Conservation (phyloP, 2,888 invertebrate genomes). For the Ferrisia virgata region DNA sequence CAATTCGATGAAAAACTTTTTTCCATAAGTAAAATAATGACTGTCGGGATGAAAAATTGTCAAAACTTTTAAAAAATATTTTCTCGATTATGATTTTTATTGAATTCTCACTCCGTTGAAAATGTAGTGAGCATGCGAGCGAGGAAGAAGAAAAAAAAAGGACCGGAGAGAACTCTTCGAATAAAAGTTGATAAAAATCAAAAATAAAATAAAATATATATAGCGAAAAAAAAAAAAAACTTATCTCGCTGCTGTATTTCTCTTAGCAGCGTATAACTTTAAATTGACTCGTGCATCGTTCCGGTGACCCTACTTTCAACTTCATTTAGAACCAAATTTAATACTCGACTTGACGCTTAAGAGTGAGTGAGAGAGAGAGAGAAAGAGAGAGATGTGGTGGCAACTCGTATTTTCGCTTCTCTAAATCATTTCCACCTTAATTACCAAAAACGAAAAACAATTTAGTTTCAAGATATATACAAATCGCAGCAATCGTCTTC, state of each 20-base stretch:
- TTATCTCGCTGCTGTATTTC: background rate
- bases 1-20: conserved; percentile 11
- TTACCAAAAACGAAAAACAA: conserved; percentile 4
- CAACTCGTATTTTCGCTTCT: background rate
- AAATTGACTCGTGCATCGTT: conserved; percentile 7
- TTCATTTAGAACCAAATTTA: conserved; percentile 14
- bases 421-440: conserved; percentile 3
- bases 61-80: conserved; percentile 31
- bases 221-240: background rate
- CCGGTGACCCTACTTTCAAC: background rate
- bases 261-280: background rate
- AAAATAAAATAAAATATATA: too few relatives aligned
- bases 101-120: background rate
- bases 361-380: background rate
- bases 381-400: too few relatives aligned
- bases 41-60: conserved; percentile 8
- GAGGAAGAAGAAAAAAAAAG: background rate
- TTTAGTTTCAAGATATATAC: background rate
- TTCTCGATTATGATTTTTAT: conserved; percentile 18
- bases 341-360: background rate
- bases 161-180: background rate
- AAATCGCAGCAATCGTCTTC: background rate
- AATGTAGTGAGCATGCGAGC: background rate
- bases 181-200: conserved; percentile 17
- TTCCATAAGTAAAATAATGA: conserved; percentile 12